Evolutionary conservation across 2,113 vertebrate genomes (phyloP).

Genomic region (Petromus typicus): DNA sequence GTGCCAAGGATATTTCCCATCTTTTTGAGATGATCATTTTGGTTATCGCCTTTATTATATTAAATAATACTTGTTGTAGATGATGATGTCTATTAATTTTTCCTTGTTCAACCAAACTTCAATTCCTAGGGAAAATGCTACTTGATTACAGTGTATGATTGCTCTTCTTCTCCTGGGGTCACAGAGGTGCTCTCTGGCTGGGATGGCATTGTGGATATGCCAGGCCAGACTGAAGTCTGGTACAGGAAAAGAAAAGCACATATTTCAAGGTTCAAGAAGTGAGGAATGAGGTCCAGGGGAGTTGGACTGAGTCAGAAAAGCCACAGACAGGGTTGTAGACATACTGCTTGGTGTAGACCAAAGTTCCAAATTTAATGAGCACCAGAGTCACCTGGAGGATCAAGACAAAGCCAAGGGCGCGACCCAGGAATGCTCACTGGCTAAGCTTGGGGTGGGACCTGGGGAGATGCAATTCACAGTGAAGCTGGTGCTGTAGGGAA

Average conservation of each 20-base stretch:
- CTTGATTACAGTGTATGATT: background rate
- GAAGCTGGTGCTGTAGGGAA: background rate
- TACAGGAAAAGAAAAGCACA: background rate
- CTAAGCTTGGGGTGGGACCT: background rate
- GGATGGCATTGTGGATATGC: background rate
- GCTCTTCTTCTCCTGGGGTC: background rate
- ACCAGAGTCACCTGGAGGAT: background rate
- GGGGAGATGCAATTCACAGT: background rate
- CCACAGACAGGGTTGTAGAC: background rate
- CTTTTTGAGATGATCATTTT: background rate
- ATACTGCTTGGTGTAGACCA: background rate
- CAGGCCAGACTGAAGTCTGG: background rate
- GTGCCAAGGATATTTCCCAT: background rate
- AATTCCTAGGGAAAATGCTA: background rate
- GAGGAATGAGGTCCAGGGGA: background rate
- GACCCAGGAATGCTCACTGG: background rate
- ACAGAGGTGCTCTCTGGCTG: background rate
- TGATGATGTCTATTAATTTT: accelerated
- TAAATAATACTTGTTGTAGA: too few species aligned
- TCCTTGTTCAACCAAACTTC: constrained; percentile 41
- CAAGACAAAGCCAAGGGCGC: background rate
- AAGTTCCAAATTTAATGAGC: background rate
- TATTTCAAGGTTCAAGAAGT: background rate
- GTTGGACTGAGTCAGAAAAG: background rate
- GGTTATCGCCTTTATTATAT: background rate